Percentiles rank a stretch among this genome's conserved stretches.
These are phyloP conservation scores for Coregonus suidteri DNA, from an alignment of 2,797 vertebrate species.

Conservation along the genomic window DNA sequence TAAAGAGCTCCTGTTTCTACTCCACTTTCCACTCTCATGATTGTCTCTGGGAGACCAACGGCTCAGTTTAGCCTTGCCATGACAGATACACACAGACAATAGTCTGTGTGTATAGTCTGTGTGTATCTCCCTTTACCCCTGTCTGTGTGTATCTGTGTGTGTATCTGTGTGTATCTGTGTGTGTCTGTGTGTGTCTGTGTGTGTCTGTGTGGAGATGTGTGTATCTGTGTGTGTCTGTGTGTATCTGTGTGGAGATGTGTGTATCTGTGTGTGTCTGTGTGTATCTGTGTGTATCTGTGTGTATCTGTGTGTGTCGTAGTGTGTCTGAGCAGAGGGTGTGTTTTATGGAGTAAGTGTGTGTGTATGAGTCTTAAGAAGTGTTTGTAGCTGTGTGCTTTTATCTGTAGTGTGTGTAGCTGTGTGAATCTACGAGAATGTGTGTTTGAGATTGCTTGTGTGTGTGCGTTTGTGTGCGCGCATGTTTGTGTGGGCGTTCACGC, in stretches of 20 bases:
- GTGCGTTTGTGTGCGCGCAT: background rate
- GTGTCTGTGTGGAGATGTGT: too few relatives aligned
- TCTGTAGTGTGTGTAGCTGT: conserved; percentile 21
- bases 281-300: conserved; percentile 5
- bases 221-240: too few relatives aligned
- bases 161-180: background rate
- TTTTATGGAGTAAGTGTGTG: background rate
- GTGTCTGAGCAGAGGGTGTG: background rate
- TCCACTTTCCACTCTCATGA: conserved; percentile 46
- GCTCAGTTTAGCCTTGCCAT: background rate
- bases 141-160: background rate
- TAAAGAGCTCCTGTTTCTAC: conserved; percentile 62
- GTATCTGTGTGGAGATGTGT: background rate
- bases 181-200: background rate
- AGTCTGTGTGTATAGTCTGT: conserved; percentile 4
- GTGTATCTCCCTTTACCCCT: conserved; percentile 1
- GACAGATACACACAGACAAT: background rate
- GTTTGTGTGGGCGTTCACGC: background rate
- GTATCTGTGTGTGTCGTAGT: too few relatives aligned
- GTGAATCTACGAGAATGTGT: background rate
- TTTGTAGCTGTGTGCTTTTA: conserved; percentile 9
- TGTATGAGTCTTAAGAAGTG: background rate
- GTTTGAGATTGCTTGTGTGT: background rate
- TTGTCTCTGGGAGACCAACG: conserved; percentile 29
- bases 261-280: background rate